Base-by-base conservation (phyloP, 1,140 invertebrate species). In the Parasteatoda tepidariorum region DNA sequence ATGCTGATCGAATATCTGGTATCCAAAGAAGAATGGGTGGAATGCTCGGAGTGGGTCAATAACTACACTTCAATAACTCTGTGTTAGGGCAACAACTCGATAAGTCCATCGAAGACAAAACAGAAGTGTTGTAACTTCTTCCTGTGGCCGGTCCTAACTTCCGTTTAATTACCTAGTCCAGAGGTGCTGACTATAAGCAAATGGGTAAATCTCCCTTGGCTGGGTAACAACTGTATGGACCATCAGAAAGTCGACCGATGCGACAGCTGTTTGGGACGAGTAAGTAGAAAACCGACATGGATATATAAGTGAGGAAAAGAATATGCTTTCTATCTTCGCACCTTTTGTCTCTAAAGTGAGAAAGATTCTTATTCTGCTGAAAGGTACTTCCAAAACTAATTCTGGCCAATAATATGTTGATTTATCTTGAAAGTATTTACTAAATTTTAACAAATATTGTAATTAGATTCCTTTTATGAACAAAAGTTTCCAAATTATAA, bases 1-100 rank as follows among this genome's bases (percentile, higher is more conserved):
- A n/a, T n/a, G n/a, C n/a, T n/a, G n/a, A n/a, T n/a, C n/a, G n/a
- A n/a, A n/a, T n/a, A n/a, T n/a, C n/a, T n/a, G n/a, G n/a, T n/a
- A n/a, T n/a, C 38, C 38, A 4, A 48, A 48, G 38, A 48, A 48
- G 38, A 48, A 48, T 48, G 38, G 9, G 18, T 13, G 38, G n/a
- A n/a, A n/a, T n/a, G n/a, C n/a, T 18, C 9, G 38, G 18, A 18
- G 38, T 48, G 9, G 57, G 57, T 59, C 57, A 59, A 59, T 59
- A 59, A 59, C 57, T 59, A 59, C 57, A 59, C 57, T 59, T 59
- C 57, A 59, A 59, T 59, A 59, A 59, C 57, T 59, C 55, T 59
- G 13, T 22, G 57, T 26, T 22, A 22, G 18, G 57, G 18, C 57
- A 59, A 48, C 9, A 48, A 59, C 57, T 59, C 57, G 57, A 59